Base-by-base conservation (phyloP, 2,113 vertebrate genomes). In the Ailuropoda melanoleuca region DNA sequence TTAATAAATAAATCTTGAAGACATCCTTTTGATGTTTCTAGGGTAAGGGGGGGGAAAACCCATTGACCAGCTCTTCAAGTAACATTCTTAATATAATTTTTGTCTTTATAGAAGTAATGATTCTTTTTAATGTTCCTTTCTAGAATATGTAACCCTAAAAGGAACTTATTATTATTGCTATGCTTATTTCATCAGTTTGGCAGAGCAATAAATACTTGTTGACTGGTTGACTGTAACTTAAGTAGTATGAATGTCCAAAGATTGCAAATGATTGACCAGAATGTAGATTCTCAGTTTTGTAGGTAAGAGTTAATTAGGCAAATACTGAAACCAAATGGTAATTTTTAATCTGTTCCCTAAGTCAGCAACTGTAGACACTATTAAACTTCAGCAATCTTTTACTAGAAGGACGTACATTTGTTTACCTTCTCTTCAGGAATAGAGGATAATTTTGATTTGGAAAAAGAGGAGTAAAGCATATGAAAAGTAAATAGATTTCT, bases 221-320 rank as follows among this genome's bases (percentile, higher is more conserved):
- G 90, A 97, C 97, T 97, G 91, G 50, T 48, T 97, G 90, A 98
- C 95, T 97, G 95, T 96, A 97, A 95, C 93, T 92, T 93, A 88
- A 92, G 92, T 66, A 64, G 70, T 31, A 95, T 50, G 50, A 90
- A 96, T 94, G 95, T 97, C 81, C 94, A 85, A 46, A 98, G 97
- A 97, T 98, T 81, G 70, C 62, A 97, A 97, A 97, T 97, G 96
- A 96, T 97, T 97, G 97, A 97, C 97, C 88, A 97, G 94, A 90
- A 92, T 78, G 92, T 75, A 80, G 62, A 88, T 93, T 96, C 75
- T 81, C 82, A 90, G 58, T 96, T 93, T 94, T 97, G 70, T 83
- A 90, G 75, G 50, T 90, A 92, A 75, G 74, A 95, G 90, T 74
- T 93, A 95, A 96, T 82, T 94, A 93, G 93, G 80, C 55, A 89